Conservation (phyloP, 2,113 vertebrate genomes). For the Phoenicopterus ruber region DNA sequence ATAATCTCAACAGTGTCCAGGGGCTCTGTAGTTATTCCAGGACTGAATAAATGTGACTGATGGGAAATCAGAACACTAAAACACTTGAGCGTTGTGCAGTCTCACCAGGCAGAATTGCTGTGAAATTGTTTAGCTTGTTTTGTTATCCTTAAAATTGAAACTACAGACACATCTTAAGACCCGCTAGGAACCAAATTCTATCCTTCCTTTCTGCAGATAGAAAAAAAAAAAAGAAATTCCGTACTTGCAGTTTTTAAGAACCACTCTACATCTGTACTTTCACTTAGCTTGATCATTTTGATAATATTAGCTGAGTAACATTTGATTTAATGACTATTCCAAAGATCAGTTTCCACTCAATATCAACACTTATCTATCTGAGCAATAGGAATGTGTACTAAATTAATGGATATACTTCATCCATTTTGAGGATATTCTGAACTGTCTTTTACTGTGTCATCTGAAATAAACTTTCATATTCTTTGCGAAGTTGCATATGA, state of each 20-base stretch:
- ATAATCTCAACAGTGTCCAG: slow-evolving; percentile 1
- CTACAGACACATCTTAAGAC: background rate
- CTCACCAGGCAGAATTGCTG: background rate
- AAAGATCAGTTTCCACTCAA: background rate
- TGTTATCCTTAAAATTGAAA: slow-evolving; percentile 13
- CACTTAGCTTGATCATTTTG: background rate
- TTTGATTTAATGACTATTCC: background rate
- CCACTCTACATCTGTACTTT: background rate
- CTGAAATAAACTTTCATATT: background rate
- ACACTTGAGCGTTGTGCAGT: background rate
- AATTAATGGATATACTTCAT: background rate
- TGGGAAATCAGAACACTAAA: slow-evolving; percentile 28
- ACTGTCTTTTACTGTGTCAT: background rate
- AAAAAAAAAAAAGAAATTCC: background rate
- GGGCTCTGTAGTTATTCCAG: background rate
- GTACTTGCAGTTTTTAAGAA: background rate
- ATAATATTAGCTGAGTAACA: background rate
- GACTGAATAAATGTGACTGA: slow-evolving; percentile 18
- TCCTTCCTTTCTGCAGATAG: background rate
- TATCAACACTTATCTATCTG: background rate
- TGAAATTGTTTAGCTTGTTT: slow-evolving; percentile 25
- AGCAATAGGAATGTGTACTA: background rate
- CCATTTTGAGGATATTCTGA: background rate
- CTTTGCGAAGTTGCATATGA: background rate
- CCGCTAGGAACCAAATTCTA: background rate